Evolutionary conservation across 2,888 invertebrate species (phyloP).

Genomic region (Phaedon cochleariae): DNA sequence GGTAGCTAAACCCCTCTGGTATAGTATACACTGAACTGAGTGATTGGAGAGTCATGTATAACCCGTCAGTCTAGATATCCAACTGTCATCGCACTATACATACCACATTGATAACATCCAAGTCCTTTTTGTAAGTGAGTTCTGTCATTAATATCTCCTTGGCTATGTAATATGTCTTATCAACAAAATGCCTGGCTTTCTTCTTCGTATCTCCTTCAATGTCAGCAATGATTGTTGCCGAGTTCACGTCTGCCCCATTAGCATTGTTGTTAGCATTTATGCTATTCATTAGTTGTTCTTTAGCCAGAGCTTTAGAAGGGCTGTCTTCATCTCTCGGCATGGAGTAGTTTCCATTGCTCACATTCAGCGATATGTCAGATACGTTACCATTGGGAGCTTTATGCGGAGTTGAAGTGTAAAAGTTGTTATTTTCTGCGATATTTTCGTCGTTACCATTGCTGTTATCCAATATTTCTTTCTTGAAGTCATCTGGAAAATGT

Average conservation of each 20-base stretch:
- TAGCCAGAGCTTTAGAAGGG: constrained; percentile 52
- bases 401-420: constrained; percentile 62
- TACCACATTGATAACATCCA: constrained; percentile 90
- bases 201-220: constrained; percentile 61
- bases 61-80: no score
- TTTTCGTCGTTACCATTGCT: constrained; percentile 42
- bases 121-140: constrained; percentile 91
- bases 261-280: constrained; percentile 56
- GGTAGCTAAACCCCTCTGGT: no score
- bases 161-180: constrained; percentile 82
- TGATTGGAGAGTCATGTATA: no score
- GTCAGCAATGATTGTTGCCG: constrained; percentile 60
- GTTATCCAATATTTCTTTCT: constrained; percentile 40
- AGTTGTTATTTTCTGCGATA: constrained; percentile 55
- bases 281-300: constrained; percentile 58
- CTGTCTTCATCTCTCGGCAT: constrained; percentile 47
- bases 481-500: constrained; percentile 41
- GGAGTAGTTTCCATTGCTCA: constrained; percentile 60
- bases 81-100: constrained; percentile 60
- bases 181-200: constrained; percentile 58
- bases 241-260: constrained; percentile 40
- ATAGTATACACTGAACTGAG: no score
- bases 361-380: constrained; percentile 59
- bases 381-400: constrained; percentile 58
- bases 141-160: constrained; percentile 97